Evolutionary conservation across 2,888 invertebrate genomes (phyloP), one percentile per base, ranked within the genome.

Genomic region (Brachypterus glaber): DNA sequence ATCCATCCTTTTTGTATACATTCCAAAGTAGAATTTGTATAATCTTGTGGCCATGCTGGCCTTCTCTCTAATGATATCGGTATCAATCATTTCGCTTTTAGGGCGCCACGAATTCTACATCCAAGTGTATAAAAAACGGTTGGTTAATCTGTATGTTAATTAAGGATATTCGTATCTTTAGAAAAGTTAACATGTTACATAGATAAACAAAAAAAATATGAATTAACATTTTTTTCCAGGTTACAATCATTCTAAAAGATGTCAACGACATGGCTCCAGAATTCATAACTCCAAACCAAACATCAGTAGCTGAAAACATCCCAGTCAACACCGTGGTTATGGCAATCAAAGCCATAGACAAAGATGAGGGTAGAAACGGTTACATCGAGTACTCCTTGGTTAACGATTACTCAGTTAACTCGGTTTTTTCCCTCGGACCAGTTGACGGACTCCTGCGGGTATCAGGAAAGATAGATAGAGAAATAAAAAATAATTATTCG

Each of bases 221-320:
- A n/a, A n/a, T n/a, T n/a, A n/a, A n/a, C n/a, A 21, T 9, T 27
- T 54, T 63, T 17, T 45, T 45, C 48, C 71, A 91, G 90, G 90
- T 92, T 39, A 84, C 82, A 34, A 81, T 93, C 48, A 77, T 82
- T 44, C 71, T 95, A 36, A 80, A 85, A 59, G 93, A 95, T 65
- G 84, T 90, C 45, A 93, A 95, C 68, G 93, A 95, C 63, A 83
- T 88, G 74, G 77, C 84, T 24, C 93, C 93, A 3, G 79, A 80
- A 57, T 90, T 93, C 65, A 74, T 83, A 46, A 82, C 87, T 3
- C 74, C 82, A 14, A 84, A 85, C 57, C 76, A 79, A 57, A 86
- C 89, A 18, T 68, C 80, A 24, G 78, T 92, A 11, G 72, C 79
- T 42, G 92, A 92, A 69, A 91, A 91, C 64, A 82, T 86, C 43